Evolutionary conservation across 2,797 vertebrate genomes (phyloP).

Genomic region (Poeciliopsis presidionis): DNA sequence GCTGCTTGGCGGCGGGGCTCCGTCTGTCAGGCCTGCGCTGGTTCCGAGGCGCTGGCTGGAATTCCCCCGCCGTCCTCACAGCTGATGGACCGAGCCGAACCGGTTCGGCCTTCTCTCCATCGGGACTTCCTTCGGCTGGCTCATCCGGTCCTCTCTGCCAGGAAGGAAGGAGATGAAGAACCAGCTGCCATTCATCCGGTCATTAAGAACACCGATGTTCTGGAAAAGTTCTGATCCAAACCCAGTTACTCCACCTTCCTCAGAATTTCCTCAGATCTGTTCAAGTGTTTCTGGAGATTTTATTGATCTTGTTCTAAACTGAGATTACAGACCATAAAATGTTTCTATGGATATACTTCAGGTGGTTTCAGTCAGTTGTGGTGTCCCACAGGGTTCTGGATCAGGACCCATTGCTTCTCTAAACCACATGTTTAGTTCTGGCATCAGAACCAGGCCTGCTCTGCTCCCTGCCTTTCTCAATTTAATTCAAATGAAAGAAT

Average conservation of each 20-base stretch:
- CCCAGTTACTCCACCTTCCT: background rate
- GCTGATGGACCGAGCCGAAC: background rate
- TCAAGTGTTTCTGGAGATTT: background rate
- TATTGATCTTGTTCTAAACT: background rate
- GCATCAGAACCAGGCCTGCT: background rate
- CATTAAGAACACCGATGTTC: background rate
- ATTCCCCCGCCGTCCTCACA: background rate
- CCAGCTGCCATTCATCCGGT: background rate
- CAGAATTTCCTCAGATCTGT: background rate
- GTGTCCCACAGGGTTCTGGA: background rate
- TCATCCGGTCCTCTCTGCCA: background rate
- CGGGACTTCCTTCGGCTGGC: background rate
- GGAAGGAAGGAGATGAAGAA: background rate
- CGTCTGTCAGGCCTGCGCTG: background rate
- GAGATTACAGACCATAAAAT: background rate
- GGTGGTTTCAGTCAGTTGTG: background rate
- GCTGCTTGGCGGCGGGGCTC: background rate
- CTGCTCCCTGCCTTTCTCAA: background rate
- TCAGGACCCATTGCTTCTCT: background rate
- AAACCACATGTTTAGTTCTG: background rate
- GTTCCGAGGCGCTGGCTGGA: background rate
- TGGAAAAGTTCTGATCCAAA: constrained; percentile 1
- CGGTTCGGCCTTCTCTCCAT: background rate
- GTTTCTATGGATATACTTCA: background rate
- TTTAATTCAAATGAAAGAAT: background rate